These are phyloP conservation scores for Plectrocnemia conspersa DNA, from an alignment of 1,140 invertebrate species.

Conservation along the genomic window DNA sequence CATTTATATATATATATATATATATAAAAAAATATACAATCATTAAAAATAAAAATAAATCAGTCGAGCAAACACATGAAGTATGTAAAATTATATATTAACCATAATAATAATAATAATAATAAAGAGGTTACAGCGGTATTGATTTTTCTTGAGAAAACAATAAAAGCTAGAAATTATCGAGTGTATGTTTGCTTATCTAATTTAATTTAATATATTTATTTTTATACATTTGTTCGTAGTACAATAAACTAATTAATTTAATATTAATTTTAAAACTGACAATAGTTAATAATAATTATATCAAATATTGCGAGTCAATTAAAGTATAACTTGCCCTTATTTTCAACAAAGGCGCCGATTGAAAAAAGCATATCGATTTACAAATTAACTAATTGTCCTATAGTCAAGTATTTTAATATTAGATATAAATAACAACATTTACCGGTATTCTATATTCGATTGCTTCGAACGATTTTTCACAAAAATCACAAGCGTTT, in stretches of 20 bases:
- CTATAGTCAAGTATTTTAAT: too few relatives aligned
- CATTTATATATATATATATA: not conserved
- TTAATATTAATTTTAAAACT: not conserved
- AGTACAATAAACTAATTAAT: not conserved
- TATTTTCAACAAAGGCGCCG: not conserved
- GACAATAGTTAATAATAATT: not conserved
- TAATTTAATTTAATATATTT: too few relatives aligned
- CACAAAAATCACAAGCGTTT: slow-evolving; percentile 23
- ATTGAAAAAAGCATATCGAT: slow-evolving; percentile 5
- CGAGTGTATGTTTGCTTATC: too few relatives aligned
- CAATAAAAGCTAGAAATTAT: too few relatives aligned
- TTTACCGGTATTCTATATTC: slow-evolving; percentile 8
- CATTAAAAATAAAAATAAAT: not conserved
- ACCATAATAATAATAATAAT: too few relatives aligned
- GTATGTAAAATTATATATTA: too few relatives aligned
- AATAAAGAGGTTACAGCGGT: slow-evolving; percentile 4
- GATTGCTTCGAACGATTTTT: slow-evolving; percentile 16
- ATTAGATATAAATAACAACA: slow-evolving; percentile 8
- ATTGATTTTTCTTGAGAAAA: not conserved
- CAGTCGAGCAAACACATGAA: not conserved
- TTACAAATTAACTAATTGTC: too few relatives aligned
- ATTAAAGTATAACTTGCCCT: too few relatives aligned
- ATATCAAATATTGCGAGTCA: not conserved
- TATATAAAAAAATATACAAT: not conserved
- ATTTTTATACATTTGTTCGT: too few relatives aligned